Evolutionary conservation across 2,888 invertebrate species (phyloP), one percentile per base, ranked within the genome.

Genomic region (Phorcus lineatus): DNA sequence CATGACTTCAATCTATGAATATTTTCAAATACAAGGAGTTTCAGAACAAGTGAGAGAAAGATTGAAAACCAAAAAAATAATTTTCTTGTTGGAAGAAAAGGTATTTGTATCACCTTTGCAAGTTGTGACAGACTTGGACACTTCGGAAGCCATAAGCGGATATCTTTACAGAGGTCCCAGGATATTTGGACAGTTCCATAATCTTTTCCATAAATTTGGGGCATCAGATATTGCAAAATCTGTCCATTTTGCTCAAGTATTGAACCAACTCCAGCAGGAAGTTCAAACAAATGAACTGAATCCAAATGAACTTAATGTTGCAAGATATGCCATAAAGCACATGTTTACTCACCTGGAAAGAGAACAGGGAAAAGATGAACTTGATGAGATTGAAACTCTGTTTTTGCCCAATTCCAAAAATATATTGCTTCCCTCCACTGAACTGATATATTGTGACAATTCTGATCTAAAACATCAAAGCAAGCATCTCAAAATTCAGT

Each of bases 141-240:
- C 80, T 24, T 52, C 74, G 0, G 86, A 89, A 53, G 84, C 83
- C 70, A 86, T 89, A 17, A 79, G 74, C n/a, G 89, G 86, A 0
- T 88, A 86, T 80, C 79, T 90, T 19, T 84, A 81, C 78, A 82
- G 81, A 74, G 79, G 85, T 17, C 89, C 89, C 9, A 1, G 62
- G 16, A 54, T 80, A 16, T 85, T 86, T 77, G 86, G 84, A 9
- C 80, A 82, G 53, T 88, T 82, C 80, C 74, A 76, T 28, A 57
- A 81, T 1, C 77, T 89, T n/a, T 89, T 90, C 57, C 53, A 83
- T 17, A 19, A 3, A 7, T 52, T 89, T 52, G 90, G 90, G 28
- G 85, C 85, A 13, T 74, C 80, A 0, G 77, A 84, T 28, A 78
- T 62, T 7, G 82, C 84, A 1, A 82, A 86, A 22, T 80, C 82